These are phyloP conservation scores for Serinus canaria DNA, from an alignment of 2,113 vertebrate species.

Conservation along the genomic window DNA sequence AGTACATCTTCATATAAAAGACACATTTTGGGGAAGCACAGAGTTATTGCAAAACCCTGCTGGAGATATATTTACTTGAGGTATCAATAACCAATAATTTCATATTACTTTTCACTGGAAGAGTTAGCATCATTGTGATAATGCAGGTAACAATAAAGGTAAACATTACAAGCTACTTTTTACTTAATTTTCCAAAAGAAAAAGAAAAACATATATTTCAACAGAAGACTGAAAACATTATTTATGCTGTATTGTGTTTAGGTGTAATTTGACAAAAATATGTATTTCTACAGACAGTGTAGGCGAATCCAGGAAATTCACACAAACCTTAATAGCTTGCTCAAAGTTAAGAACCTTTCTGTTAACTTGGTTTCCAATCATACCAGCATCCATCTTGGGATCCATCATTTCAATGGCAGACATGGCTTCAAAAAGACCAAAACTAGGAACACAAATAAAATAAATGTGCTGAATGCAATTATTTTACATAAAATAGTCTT, in stretches of 20 bases:
- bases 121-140: neutral
- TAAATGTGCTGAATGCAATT: neutral
- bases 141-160: neutral
- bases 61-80: neutral
- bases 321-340: slow-evolving; percentile 92
- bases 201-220: neutral
- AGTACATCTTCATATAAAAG: neutral
- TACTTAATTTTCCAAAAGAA: neutral
- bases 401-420: slow-evolving; percentile 99
- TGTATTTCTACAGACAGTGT: neutral
- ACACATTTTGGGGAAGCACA: neutral
- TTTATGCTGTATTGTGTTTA: neutral
- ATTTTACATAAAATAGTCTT: neutral
- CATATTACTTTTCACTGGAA: neutral
- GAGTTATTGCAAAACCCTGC: neutral
- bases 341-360: slow-evolving; percentile 97
- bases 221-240: neutral
- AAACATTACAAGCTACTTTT: neutral
- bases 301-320: neutral
- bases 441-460: slow-evolving; percentile 72
- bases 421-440: slow-evolving; percentile 99
- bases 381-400: slow-evolving; percentile 99
- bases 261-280: neutral
- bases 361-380: slow-evolving; percentile 99
- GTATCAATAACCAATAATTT: neutral